Evolutionary conservation across 2,113 vertebrate species (phyloP).

Genomic region (Myotis brandtii): DNA sequence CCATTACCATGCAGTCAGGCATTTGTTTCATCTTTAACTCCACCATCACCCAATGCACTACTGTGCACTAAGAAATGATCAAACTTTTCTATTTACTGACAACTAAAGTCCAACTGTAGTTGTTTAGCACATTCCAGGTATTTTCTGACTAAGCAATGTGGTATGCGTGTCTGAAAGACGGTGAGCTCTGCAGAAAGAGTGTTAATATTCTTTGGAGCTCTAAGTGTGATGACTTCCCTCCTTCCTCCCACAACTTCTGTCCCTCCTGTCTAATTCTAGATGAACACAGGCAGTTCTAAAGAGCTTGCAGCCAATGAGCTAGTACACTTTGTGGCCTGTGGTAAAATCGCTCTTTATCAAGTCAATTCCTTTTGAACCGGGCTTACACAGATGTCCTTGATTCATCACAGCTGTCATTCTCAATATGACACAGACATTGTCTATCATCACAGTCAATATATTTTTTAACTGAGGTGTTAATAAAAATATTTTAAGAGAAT

Average conservation of each 20-base stretch:
- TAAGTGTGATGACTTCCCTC: background rate
- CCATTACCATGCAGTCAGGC: background rate
- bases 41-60: background rate
- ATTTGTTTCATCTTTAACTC: background rate
- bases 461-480: background rate
- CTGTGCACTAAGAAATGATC: background rate
- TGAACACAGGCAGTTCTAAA: background rate
- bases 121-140: background rate
- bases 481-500: background rate
- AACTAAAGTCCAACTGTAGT: background rate
- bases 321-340: background rate
- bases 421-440: background rate
- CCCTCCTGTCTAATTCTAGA: background rate
- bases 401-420: conserved; percentile 1
- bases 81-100: background rate
- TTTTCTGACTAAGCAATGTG: background rate
- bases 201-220: background rate
- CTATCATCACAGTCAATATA: background rate
- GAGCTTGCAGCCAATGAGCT: background rate
- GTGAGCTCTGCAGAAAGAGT: conserved; percentile 2
- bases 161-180: conserved; percentile 19
- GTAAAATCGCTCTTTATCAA: conserved; percentile 42
- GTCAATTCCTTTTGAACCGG: conserved; percentile 18
- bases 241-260: background rate
- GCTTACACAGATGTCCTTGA: background rate